Conservation (phyloP, 2,888 invertebrate species). For the Caenorhabditis uteleia region DNA sequence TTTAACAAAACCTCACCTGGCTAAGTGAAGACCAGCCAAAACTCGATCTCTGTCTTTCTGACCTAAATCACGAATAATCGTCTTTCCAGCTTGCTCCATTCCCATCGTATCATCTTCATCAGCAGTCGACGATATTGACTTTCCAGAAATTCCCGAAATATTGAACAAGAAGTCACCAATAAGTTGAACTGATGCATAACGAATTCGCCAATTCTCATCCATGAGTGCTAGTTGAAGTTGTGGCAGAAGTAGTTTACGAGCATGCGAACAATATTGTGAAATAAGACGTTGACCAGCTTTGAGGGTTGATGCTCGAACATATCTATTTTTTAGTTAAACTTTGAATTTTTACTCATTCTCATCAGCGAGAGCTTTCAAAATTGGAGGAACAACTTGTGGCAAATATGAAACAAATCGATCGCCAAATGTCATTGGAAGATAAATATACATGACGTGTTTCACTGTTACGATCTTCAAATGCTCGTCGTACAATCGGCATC, state of each 20-base stretch:
- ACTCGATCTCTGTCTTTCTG: constrained; percentile 89
- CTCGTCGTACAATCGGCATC: constrained; percentile 97
- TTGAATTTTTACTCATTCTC: constrained; percentile 82
- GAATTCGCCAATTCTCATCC: constrained; percentile 97
- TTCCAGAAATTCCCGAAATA: constrained; percentile 93
- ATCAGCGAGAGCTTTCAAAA: constrained; percentile 94
- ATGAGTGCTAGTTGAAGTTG: constrained; percentile 91
- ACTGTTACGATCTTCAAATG: constrained; percentile 94
- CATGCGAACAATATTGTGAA: constrained; percentile 85
- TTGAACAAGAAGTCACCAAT: constrained; percentile 93
- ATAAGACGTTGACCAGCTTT: constrained; percentile 96
- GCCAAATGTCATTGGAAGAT: constrained; percentile 95
- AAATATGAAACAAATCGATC: constrained; percentile 93
- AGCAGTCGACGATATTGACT: constrained; percentile 98
- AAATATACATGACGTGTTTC: constrained; percentile 99
- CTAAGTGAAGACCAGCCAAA: constrained; percentile 93
- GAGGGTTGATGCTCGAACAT: constrained; percentile 93
- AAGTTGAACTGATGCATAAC: constrained; percentile 88
- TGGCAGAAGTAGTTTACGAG: constrained; percentile 79
- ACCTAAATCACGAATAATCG: constrained; percentile 87
- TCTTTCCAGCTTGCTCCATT: constrained; percentile 90
- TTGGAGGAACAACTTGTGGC: constrained; percentile 94
- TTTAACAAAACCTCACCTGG: too few relatives aligned
- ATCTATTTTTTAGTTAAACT: too few relatives aligned
- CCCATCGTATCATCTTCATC: constrained; percentile 98